Evolutionary conservation across 2,888 invertebrate genomes (phyloP).

Genomic region (Monochamus alternatus): DNA sequence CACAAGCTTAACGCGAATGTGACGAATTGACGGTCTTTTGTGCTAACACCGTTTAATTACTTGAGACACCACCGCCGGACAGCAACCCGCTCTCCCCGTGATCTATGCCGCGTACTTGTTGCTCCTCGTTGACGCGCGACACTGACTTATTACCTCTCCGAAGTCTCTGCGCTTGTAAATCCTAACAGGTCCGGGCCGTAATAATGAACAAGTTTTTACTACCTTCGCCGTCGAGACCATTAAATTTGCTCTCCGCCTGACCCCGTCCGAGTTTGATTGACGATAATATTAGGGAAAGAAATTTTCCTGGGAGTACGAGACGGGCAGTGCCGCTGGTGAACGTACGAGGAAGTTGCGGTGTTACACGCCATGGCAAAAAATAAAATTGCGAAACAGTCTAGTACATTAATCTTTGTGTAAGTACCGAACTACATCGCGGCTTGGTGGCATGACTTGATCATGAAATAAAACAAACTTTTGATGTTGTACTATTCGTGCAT

Average conservation of each 20-base stretch:
- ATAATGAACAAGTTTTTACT: slow-evolving; percentile 43
- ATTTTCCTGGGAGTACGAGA: neutral
- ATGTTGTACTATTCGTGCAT: no score
- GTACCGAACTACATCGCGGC: no score
- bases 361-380: no score
- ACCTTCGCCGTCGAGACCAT: slow-evolving; percentile 25
- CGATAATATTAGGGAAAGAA: slow-evolving; percentile 1
- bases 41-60: slow-evolving; percentile 53
- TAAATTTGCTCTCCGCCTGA: slow-evolving; percentile 23
- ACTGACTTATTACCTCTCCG: slow-evolving; percentile 46
- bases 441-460: no score
- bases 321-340: no score
- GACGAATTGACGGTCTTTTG: slow-evolving; percentile 53
- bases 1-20: slow-evolving; percentile 32
- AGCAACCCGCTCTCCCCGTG: slow-evolving; percentile 28
- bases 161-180: slow-evolving; percentile 44
- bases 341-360: no score
- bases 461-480: no score
- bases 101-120: slow-evolving; percentile 46
- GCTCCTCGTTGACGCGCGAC: slow-evolving; percentile 39
- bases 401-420: no score
- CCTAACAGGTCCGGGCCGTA: slow-evolving; percentile 43
- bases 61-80: slow-evolving; percentile 48
- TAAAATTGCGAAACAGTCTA: no score
- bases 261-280: neutral